phyloP scores from a whole-genome alignment of 2,113 vertebrate species.

The Strix uralensis region DNA sequence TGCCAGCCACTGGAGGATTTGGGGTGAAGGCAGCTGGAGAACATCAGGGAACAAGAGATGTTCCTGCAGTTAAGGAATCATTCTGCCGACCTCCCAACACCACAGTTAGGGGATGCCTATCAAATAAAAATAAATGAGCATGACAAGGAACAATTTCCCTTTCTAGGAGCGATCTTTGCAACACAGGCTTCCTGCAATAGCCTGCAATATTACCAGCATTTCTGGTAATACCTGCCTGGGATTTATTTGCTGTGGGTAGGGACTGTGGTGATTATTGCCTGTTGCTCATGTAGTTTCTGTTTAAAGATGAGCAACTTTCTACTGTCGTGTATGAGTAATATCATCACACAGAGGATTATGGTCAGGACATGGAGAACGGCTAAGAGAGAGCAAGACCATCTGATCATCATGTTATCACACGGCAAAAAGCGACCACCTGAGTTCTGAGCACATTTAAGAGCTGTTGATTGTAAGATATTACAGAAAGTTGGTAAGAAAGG shows the following conservation, averaged over 20 bases:
- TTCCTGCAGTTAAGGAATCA: background rate
- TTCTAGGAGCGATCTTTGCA: background rate
- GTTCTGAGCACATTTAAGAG: background rate
- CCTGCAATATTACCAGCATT: background rate
- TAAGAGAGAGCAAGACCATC: background rate
- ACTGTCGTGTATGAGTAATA: background rate
- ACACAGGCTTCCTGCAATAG: background rate
- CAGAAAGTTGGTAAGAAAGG: background rate
- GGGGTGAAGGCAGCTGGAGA: background rate
- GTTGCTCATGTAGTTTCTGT: background rate
- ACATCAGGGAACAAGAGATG: background rate
- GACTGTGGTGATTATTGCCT: background rate
- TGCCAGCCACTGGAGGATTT: background rate
- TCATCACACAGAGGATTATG: background rate
- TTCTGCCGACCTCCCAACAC: background rate
- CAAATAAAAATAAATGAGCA: background rate
- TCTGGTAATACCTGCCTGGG: background rate
- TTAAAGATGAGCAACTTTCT: background rate
- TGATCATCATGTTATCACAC: background rate
- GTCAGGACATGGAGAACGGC: background rate
- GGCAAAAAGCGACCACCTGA: background rate
- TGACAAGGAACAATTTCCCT: background rate
- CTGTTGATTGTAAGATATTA: background rate
- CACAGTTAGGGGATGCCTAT: background rate
- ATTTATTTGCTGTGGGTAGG: background rate